A percentile compares a stretch with the other conserved stretches of the same genome.
These are phyloP conservation scores for Hirtodrosophila cameraria DNA, from an alignment of 2,888 invertebrate genomes.

Conservation along the genomic window DNA sequence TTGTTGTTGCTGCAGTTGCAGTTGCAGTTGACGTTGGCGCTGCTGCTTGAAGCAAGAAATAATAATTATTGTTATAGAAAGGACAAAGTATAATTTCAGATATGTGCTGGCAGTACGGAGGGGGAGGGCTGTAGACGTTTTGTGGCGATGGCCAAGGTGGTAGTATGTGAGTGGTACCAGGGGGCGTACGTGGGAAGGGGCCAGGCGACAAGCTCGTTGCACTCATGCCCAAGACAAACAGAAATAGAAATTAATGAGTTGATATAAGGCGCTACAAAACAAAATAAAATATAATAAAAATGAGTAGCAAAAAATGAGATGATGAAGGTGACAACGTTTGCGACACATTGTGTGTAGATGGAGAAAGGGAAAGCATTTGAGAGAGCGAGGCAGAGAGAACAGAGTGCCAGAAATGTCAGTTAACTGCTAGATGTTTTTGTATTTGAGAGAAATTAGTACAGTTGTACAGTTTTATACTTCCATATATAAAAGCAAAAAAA, in stretches of 20 bases:
- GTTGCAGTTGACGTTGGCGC: constrained; percentile 33
- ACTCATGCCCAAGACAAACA: constrained; percentile 67
- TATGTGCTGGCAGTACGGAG: constrained; percentile 63
- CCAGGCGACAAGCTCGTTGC: constrained; percentile 53
- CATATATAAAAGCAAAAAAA: too few species aligned
- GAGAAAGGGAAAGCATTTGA: not conserved
- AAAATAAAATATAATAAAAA: not conserved
- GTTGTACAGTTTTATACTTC: too few species aligned
- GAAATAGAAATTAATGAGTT: constrained; percentile 77
- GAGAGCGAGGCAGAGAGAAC: not conserved
- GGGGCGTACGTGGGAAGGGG: not conserved
- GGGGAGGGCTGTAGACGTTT: too few species aligned
- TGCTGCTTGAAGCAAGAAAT: constrained; percentile 75
- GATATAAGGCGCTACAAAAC: constrained; percentile 58
- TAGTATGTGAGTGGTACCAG: not conserved
- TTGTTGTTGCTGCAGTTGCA: constrained; percentile 25
- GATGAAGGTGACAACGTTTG: constrained; percentile 44
- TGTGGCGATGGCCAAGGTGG: too few species aligned
- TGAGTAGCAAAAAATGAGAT: constrained; percentile 2
- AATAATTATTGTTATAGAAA: constrained; percentile 80
- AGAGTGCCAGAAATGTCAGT: constrained; percentile 38
- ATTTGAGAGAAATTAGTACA: constrained; percentile 3
- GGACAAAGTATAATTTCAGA: constrained; percentile 79
- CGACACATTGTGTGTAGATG: constrained; percentile 5
- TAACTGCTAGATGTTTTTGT: constrained; percentile 22